These are phyloP conservation scores for Sepiola atlantica DNA, from an alignment of 2,888 invertebrate species.

Conservation along the genomic window DNA sequence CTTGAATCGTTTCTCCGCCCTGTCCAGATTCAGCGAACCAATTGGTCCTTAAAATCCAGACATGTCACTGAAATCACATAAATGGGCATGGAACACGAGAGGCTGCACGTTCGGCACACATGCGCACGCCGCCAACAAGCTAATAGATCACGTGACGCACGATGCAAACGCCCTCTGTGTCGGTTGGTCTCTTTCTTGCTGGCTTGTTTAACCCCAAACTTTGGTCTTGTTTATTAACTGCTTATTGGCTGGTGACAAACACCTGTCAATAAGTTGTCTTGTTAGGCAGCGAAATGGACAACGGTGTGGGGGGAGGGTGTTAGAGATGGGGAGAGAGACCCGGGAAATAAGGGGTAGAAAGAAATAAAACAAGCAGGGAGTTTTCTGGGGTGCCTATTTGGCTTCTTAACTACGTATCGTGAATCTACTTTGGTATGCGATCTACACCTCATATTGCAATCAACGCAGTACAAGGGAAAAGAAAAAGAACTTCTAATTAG, in stretches of 20 bases:
- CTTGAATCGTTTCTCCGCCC: background rate
- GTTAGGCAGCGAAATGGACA: background rate
- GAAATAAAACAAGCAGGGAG: too few species aligned
- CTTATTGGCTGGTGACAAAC: background rate
- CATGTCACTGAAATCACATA: background rate
- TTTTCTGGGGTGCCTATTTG: too few species aligned
- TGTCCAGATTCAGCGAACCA: background rate
- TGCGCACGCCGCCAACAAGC: background rate
- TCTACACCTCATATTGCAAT: too few species aligned
- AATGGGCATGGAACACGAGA: background rate
- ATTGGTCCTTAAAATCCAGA: constrained; percentile 9
- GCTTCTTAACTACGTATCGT: too few species aligned
- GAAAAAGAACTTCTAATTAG: too few species aligned
- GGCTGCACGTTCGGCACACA: background rate
- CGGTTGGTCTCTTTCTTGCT: background rate
- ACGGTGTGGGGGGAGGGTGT: background rate
- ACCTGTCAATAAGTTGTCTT: background rate
- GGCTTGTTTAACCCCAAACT: background rate
- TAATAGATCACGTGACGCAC: background rate
- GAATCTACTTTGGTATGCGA: too few species aligned
- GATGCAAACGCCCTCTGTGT: background rate
- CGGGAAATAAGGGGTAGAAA: too few species aligned
- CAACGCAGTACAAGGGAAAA: too few species aligned
- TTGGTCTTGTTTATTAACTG: background rate
- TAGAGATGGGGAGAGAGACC: background rate